phyloP scores from a whole-genome alignment of 2,888 invertebrate species.

The Dicranocentrus wangi region DNA sequence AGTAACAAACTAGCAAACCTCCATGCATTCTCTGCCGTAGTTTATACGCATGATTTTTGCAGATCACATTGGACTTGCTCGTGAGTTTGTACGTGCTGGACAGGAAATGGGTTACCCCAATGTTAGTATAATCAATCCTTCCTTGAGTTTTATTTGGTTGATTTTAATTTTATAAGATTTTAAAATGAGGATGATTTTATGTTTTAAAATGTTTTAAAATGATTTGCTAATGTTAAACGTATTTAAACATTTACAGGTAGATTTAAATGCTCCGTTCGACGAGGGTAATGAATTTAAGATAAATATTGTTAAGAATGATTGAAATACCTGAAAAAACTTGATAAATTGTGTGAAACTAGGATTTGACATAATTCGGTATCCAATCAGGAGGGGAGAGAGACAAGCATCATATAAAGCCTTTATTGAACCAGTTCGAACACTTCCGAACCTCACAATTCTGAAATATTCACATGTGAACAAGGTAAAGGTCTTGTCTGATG shows the following conservation, averaged over 20 bases:
- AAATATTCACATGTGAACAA: constrained; percentile 41
- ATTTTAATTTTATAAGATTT: too few relatives aligned
- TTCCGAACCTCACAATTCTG: constrained; percentile 16
- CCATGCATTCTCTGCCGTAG: too few relatives aligned
- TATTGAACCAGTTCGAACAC: constrained; percentile 58
- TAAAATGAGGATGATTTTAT: too few relatives aligned
- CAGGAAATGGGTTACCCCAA: constrained; percentile 54
- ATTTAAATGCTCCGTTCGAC: constrained; percentile 26
- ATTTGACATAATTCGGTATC: constrained; percentile 58
- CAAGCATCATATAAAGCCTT: constrained; percentile 64
- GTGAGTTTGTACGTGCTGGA: constrained; percentile 59
- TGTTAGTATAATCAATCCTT: too few relatives aligned
- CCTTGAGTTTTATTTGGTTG: too few relatives aligned
- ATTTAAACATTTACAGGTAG: too few relatives aligned
- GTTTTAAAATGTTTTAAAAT: too few relatives aligned
- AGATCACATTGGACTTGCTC: constrained; percentile 55
- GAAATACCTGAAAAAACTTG: not conserved
- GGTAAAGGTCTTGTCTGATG: too few relatives aligned
- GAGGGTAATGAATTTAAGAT: constrained; percentile 6
- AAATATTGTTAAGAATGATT: not conserved
- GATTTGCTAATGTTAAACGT: too few relatives aligned
- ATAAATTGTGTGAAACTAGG: constrained; percentile 33
- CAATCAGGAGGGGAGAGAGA: constrained; percentile 63
- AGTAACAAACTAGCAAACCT: too few relatives aligned
- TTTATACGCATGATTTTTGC: too few relatives aligned